Evolutionary conservation across 2,113 vertebrate genomes (phyloP).

Genomic region (Ophiodon elongatus): DNA sequence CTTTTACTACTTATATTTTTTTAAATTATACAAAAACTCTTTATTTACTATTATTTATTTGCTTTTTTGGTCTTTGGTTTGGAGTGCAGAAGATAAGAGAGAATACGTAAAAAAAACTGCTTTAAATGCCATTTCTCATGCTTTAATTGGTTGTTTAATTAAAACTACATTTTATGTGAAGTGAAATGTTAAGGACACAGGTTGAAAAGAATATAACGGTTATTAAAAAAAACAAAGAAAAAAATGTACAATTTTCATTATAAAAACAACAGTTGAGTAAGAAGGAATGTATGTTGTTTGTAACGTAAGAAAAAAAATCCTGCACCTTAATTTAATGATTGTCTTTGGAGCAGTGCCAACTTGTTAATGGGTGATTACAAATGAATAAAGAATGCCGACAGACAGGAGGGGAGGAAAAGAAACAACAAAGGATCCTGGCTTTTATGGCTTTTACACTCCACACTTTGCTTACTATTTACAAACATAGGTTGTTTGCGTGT

Average conservation of each 20-base stretch:
- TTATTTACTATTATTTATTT: neutral
- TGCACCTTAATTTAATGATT: constrained; percentile 31
- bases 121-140: neutral
- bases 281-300: neutral
- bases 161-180: neutral
- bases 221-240: neutral
- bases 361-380: constrained; percentile 35
- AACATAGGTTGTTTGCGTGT: neutral
- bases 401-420: neutral
- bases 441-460: constrained; percentile 7
- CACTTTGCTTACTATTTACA: neutral
- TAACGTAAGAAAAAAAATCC: constrained; percentile 7
- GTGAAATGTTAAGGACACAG: neutral
- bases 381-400: neutral
- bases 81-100: neutral
- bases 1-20: neutral
- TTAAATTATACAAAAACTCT: neutral
- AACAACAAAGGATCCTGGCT: neutral
- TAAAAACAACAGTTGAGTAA: neutral
- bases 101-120: neutral
- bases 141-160: neutral
- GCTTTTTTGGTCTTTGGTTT: neutral
- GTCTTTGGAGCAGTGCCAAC: constrained; percentile 48
- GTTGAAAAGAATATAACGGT: neutral
- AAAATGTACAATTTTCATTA: neutral